Base-by-base conservation (phyloP, 2,888 invertebrate genomes). In the Amitus sp. region DNA sequence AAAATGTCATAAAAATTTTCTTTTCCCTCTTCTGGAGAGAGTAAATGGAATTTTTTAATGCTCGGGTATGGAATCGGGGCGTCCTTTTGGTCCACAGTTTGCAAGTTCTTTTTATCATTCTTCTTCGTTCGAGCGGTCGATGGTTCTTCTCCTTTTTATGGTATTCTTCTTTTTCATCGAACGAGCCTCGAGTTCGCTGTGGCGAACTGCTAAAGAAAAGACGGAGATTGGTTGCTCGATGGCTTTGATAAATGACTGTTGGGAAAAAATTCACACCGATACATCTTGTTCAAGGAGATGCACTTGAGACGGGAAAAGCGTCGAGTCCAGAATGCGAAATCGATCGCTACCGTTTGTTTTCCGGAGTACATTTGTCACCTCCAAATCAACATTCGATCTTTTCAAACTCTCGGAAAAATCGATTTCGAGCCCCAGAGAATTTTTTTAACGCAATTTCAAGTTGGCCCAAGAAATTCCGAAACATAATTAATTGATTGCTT, bases 211-310 rank as follows among this genome's bases (percentile, higher is more conserved):
- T 63, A 52, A 39, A 57, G 63, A 67, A 60, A 51, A 47, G 57
- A 23, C 7, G 23, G 23, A 23, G 23, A 23, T 65, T 64, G 67
- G 54, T 48, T 46, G 60, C 58, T 58, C 65, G 57, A 65, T 54
- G 56, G 75, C 77, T 76, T 76, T 79, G 78, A 79, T 79, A 79
- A 78, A 79, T 78, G 77, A 78, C 76, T 68, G 73, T 40, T 50
- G 70, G 67, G 72, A 76, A 78, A 78, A 79, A 78, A 77, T 78
- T 74, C 72, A 72, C 75, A 74, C 75, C 78, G 76, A 79, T 79
- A 78, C 77, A 74, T 79, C 78, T 79, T 79, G 74, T 73, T 78
- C 73, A 73, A 73, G 76, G 62, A 76, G 74, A 73, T 73, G 72
- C 70, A 71, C 68, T 67, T 54, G 63, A 49, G 62, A 64, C 59